These are phyloP conservation scores for Hydropotes inermis DNA, from an alignment of 2,113 vertebrate species.

Conservation along the genomic window DNA sequence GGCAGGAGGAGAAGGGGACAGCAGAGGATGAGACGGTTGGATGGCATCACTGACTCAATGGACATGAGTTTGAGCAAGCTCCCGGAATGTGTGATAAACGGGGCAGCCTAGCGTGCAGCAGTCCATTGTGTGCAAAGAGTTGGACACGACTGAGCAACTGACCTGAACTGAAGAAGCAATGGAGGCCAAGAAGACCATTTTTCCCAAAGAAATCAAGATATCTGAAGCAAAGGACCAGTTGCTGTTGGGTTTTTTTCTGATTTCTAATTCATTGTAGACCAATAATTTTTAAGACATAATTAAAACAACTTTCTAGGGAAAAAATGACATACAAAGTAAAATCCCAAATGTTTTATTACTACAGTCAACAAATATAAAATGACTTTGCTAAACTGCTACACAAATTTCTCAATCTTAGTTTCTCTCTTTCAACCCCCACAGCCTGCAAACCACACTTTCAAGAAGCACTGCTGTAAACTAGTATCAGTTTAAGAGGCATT, in stretches of 20 bases:
- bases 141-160: neutral
- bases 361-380: neutral
- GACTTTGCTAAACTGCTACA: neutral
- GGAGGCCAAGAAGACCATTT: neutral
- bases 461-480: neutral
- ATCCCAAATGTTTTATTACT: neutral
- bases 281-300: conserved; percentile 8
- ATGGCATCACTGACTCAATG: neutral
- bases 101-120: neutral
- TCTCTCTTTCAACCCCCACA: neutral
- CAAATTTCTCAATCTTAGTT: neutral
- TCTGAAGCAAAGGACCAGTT: neutral
- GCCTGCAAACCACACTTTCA: neutral
- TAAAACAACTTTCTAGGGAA: neutral
- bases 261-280: neutral
- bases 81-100: neutral
- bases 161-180: neutral
- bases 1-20: neutral
- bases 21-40: neutral
- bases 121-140: neutral
- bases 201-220: neutral
- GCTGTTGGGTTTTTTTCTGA: neutral
- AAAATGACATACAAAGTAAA: conserved; percentile 15
- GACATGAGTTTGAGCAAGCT: neutral
- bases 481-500: neutral